phyloP scores from a whole-genome alignment of 2,888 invertebrate species.

The Campoletis raptor region DNA sequence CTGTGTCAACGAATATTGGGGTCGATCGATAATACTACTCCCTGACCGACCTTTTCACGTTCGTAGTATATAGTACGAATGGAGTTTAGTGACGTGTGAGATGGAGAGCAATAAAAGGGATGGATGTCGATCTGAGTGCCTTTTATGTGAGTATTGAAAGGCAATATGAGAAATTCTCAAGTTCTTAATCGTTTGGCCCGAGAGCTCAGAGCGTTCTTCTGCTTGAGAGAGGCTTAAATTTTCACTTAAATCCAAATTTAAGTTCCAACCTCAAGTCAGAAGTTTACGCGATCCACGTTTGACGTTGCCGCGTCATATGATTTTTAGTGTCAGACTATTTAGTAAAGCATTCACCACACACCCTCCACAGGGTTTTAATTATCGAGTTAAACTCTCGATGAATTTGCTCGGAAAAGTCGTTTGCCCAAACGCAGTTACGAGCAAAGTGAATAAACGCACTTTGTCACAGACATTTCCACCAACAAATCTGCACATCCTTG shows the following conservation, averaged over 20 bases:
- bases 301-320: neutral
- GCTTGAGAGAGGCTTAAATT: neutral
- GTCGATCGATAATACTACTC: conserved; percentile 56
- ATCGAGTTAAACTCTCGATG: conserved; percentile 20
- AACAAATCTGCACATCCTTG: neutral
- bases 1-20: conserved; percentile 54
- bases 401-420: neutral
- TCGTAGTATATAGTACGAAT: conserved; percentile 1
- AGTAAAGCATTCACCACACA: neutral
- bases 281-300: neutral
- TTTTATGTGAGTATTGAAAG: neutral
- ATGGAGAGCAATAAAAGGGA: conserved; percentile 19
- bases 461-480: neutral
- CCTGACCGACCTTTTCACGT: conserved; percentile 44
- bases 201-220: neutral
- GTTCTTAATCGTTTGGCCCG: neutral
- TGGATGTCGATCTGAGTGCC: conserved; percentile 13
- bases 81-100: conserved; percentile 18
- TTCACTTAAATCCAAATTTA: neutral
- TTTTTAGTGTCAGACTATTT: neutral
- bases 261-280: neutral
- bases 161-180: neutral
- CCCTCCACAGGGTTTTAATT: conserved; percentile 28
- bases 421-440: neutral
- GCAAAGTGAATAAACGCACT: neutral